Base-by-base conservation (phyloP, 2,888 invertebrate species). In the Vesta saturnalis region DNA sequence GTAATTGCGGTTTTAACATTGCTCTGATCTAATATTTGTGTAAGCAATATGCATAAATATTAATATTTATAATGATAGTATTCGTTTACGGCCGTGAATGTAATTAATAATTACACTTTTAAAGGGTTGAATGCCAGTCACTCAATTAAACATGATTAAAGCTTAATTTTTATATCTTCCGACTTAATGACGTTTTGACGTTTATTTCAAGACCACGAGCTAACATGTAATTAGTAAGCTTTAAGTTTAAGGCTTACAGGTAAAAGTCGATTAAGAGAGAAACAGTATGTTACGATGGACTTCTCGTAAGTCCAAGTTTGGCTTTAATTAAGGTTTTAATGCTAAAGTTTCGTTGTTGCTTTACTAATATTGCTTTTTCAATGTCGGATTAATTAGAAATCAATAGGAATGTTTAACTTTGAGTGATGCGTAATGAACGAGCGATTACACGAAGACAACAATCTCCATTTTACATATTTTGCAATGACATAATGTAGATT, bases 41-140 rank as follows among this genome's bases (percentile, higher is more conserved):
- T 49, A 49, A 49, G 47, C 47, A 49, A 49, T 49, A 15, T 49
- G 47, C 47, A 49, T 49, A 49, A 30, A 4, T 4, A 30, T n/a
- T n/a, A 30, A 30, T 30, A 30, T 30, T 30, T 30, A 30, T 30
- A 10, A 30, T 4, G 30, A 30, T 30, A 30, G 10, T 30, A 30
- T 30, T 30, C 4, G 10, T 30, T 49, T 49, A 49, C 18, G 47
- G 15, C 18, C 47, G 47, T 49, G 47, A 49, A 49, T n/a, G 1
- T 49, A 4, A 49, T 49, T 5, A 43, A n/a, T n/a, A 18, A 49
- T 49, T 49, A 49, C 14, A 15, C 15, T 18, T 49, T 43, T 49
- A 18, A 18, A 49, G 47, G 47, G 47, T 15, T 14, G 18, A 1
- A 15, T 18, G 47, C 15, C 18, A 49, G 15, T 49, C 15, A 15